Conservation (phyloP, 2,113 vertebrate species). For the Dunckerocampus dactyliophorus region DNA sequence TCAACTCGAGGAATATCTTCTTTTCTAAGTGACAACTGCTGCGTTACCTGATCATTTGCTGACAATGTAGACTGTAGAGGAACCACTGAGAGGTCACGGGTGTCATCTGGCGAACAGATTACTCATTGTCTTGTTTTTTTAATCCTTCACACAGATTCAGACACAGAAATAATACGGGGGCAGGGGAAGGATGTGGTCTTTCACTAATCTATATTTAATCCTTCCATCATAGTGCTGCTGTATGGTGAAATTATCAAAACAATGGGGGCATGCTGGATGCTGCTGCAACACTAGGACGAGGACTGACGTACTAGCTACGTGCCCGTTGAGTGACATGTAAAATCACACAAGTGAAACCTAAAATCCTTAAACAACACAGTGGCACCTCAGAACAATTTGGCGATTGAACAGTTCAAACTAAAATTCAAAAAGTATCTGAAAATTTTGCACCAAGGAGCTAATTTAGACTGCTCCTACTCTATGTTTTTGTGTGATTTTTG, state of each 20-base stretch:
- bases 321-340: neutral
- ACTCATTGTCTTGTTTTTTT: slow-evolving; percentile 52
- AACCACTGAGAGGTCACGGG: slow-evolving; percentile 22
- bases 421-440: too few relatives aligned
- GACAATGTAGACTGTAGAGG: slow-evolving; percentile 10
- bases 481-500: too few relatives aligned
- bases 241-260: slow-evolving; percentile 40
- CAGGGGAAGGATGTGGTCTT: slow-evolving; percentile 49
- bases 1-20: neutral
- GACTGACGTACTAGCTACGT: slow-evolving; percentile 1
- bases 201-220: slow-evolving; percentile 64
- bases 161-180: slow-evolving; percentile 50
- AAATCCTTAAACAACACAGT: too few relatives aligned
- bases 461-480: too few relatives aligned
- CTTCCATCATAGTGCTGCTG: slow-evolving; percentile 33
- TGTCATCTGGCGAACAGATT: slow-evolving; percentile 61
- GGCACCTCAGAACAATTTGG: too few relatives aligned
- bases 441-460: too few relatives aligned
- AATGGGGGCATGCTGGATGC: slow-evolving; percentile 14
- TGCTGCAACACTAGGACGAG: neutral
- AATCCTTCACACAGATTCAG: slow-evolving; percentile 56
- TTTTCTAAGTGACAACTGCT: neutral
- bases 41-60: neutral
- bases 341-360: neutral
- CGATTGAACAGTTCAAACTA: too few relatives aligned